Base-by-base conservation (phyloP, 2,888 invertebrate species). In the Coelogynopora nodosa region DNA sequence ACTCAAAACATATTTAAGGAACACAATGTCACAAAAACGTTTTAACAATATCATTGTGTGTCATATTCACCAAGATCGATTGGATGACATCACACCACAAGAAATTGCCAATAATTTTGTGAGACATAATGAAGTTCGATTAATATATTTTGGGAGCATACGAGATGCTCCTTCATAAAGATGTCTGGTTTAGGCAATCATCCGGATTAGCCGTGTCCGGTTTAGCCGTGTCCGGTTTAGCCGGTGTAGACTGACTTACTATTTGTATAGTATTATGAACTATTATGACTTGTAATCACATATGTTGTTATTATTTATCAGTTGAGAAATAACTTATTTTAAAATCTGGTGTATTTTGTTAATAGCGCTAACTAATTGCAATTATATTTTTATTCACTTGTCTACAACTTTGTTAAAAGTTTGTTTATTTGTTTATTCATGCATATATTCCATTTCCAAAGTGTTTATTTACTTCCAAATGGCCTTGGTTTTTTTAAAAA, bases 31-130 rank as follows among this genome's bases (percentile, higher is more conserved):
- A 49, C 49, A 49, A 49, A 49, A 49, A 49, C 49, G 18, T 49
- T 49, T 49, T 49, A 49, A 49, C 49, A 49, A 49, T 49, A 49
- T 49, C 49, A 49, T 49, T 49, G 49, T 49, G 49, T 49, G 49
- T 49, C 49, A 49, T 49, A 49, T 49, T 49, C 49, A 49, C 49
- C 49, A 49, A 49, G 49, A 49, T 49, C 49, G 18, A 74, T 74
- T 74, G 74, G 74, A 74, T 74, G 74, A 74, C 74, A 74, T 74
- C 27, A 5, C 74, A 74, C 74, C 74, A 74, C 74, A 74, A 74
- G 74, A 74, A 74, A 74, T 74, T 74, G 74, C 74, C 74, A 74
- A 74, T 74, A 74, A 74, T 74, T 74, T 74, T 74, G 74, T 74
- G 74, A 26, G 74, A 74, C 74, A 74, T n/a, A 74, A 74, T 74